A percentile compares a stretch with the other conserved stretches of the same genome.
These are phyloP conservation scores for Aphrophora alni DNA, from an alignment of 2,888 invertebrate species.

Conservation along the genomic window DNA sequence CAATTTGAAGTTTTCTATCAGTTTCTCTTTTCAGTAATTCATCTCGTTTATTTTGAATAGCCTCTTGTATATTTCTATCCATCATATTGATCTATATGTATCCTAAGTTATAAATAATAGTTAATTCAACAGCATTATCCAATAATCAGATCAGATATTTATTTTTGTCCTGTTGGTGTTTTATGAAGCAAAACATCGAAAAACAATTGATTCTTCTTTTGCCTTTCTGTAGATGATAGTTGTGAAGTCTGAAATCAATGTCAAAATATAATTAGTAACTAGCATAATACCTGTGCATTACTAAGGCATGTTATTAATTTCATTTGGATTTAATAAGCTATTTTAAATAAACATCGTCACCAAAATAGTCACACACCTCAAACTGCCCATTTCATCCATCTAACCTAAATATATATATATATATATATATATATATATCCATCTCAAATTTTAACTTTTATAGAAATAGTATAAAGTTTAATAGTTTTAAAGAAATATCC, in stretches of 20 bases:
- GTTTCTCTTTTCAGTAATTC: slow-evolving; percentile 33
- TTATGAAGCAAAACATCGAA: slow-evolving; percentile 2
- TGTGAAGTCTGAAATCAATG: background rate
- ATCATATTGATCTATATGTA: background rate
- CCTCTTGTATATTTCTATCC: slow-evolving; percentile 6
- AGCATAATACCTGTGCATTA: no score
- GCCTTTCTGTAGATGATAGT: background rate
- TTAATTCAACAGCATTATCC: background rate
- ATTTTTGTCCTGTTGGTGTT: background rate
- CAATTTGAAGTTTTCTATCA: slow-evolving; percentile 32
- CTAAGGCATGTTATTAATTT: no score
- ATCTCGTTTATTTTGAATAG: slow-evolving; percentile 14
- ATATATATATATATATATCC: slow-evolving; percentile 50
- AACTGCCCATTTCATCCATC: no score
- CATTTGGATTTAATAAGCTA: slow-evolving; percentile 52
- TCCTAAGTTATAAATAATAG: background rate
- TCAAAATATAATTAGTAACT: no score
- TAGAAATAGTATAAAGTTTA: no score
- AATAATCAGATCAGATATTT: slow-evolving; percentile 2
- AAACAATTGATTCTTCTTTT: slow-evolving; percentile 13
- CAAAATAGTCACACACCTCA: slow-evolving; percentile 59
- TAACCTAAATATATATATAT: no score
- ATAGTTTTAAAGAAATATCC: no score
- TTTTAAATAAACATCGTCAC: no score
- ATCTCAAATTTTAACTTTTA: no score